Base-by-base conservation (phyloP, 2,113 vertebrate species). In the Monopterus albus region DNA sequence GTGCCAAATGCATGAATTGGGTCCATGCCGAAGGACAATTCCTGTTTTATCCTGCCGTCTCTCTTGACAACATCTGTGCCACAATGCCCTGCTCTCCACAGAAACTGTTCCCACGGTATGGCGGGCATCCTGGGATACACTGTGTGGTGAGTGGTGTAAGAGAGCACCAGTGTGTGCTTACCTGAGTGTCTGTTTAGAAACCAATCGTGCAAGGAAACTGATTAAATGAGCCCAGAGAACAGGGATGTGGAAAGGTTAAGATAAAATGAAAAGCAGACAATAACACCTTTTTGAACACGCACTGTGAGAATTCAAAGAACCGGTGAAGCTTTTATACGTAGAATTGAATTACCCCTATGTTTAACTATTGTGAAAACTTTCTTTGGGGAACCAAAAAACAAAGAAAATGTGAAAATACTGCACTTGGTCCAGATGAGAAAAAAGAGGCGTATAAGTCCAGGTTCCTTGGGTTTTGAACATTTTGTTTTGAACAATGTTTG, bases 71-170 rank as follows among this genome's bases (percentile, higher is more conserved):
- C 69, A 73, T 64, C 56, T 55, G 52, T 50, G 35, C 49, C 46
- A 85, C 88, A 87, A 73, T 81, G 71, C 35, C 7, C 65, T 33
- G 49, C 52, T 78, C 69, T 76, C 52, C 47, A 11, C 18, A 4
- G 51, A 67, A 12, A 69, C 63, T 20, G 79, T 92, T 92, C 91
- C 87, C 89, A 92, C 88, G 85, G 50, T 86, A 45, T 2, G 11
- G 21, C 38, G 53, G 36, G 63, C 61, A 70, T 76, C 85, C 72
- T 85, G 83, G 85, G 84, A 90, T 65, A 47, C 36, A 15, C 61
- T 60, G 47, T 38, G 60, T 17, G 9, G 50, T 8, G 20, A n/a
- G 31, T 10, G n/a, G 49, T 61, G 60, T 53, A 78, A 75, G 74
- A 25, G n/a, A 70, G 74, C 58, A 61, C 58, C 56, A 38, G 63